Evolutionary conservation across 2,113 vertebrate genomes (phyloP).

Genomic region (Coregonus clupeaformis): DNA sequence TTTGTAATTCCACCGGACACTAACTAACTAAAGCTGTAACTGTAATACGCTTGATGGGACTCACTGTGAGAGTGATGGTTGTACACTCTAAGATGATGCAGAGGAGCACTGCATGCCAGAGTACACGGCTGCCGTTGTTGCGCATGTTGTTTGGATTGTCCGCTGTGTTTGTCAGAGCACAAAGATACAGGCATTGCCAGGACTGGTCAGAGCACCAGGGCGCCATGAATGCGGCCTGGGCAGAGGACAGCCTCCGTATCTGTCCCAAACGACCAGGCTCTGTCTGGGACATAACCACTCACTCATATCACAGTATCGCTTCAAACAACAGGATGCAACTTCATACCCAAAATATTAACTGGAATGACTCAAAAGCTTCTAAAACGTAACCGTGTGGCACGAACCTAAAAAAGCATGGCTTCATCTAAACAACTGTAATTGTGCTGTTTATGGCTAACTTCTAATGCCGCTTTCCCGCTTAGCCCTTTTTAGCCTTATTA

Average conservation of each 20-base stretch:
- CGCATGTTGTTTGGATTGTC: constrained; percentile 33
- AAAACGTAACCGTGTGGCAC: constrained; percentile 7
- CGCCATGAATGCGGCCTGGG: constrained; percentile 52
- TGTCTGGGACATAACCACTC: constrained; percentile 22
- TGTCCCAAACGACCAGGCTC: background rate
- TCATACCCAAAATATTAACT: constrained; percentile 25
- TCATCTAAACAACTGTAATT: background rate
- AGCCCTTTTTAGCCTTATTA: constrained; percentile 41
- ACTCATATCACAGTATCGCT: background rate
- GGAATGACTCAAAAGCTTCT: background rate
- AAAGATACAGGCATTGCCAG: constrained; percentile 17
- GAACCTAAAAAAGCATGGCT: background rate
- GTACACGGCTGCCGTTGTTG: background rate
- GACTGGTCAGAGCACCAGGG: background rate
- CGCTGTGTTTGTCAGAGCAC: background rate
- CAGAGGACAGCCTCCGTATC: constrained; percentile 8
- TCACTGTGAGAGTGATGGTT: constrained; percentile 14
- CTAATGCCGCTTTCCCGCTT: background rate
- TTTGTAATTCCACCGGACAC: constrained; percentile 7
- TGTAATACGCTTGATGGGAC: constrained; percentile 25
- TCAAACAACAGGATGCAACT: constrained; percentile 32
- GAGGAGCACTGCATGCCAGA: constrained; percentile 47
- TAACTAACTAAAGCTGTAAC: constrained; percentile 26
- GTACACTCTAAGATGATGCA: constrained; percentile 27
- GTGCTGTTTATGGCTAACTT: background rate